Percentiles rank a stretch among this genome's conserved stretches.
These are phyloP conservation scores for Xanthostigma xanthostigma DNA, from an alignment of 2,888 invertebrate species.

Conservation along the genomic window DNA sequence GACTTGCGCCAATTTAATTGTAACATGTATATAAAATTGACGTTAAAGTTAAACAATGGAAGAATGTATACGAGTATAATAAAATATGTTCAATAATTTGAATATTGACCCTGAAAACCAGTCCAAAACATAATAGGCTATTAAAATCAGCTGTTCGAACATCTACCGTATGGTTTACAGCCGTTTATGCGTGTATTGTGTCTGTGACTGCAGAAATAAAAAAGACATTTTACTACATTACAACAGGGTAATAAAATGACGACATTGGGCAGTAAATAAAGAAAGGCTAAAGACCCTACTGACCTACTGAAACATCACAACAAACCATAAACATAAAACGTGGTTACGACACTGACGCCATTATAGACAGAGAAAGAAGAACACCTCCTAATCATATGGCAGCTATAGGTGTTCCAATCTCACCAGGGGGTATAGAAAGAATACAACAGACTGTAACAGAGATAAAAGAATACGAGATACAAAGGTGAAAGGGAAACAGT, in stretches of 20 bases:
- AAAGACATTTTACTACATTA: background rate
- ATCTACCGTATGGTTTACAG: no score
- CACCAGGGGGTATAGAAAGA: background rate
- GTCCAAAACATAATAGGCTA: slow-evolving; percentile 1
- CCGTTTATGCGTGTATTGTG: no score
- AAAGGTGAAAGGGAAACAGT: slow-evolving; percentile 1
- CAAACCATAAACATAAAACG: slow-evolving; percentile 22
- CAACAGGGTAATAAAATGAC: slow-evolving; percentile 11
- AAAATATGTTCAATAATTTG: background rate
- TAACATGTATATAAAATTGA: background rate
- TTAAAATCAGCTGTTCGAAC: slow-evolving; percentile 4
- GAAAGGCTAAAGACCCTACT: slow-evolving; percentile 17
- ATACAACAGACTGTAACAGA: background rate
- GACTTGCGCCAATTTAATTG: background rate
- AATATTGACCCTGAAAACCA: background rate
- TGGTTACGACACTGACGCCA: slow-evolving; percentile 14
- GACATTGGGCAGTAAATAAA: slow-evolving; percentile 3
- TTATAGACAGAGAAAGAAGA: slow-evolving; percentile 8
- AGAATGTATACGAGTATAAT: background rate
- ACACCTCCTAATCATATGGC: background rate
- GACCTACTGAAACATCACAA: slow-evolving; percentile 22
- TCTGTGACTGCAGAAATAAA: no score
- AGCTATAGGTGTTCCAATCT: background rate
- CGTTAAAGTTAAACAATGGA: background rate
- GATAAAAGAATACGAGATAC: slow-evolving; percentile 8